Evolutionary conservation across 1,140 invertebrate species (phyloP).

Genomic region (Penaeus vannamei): DNA sequence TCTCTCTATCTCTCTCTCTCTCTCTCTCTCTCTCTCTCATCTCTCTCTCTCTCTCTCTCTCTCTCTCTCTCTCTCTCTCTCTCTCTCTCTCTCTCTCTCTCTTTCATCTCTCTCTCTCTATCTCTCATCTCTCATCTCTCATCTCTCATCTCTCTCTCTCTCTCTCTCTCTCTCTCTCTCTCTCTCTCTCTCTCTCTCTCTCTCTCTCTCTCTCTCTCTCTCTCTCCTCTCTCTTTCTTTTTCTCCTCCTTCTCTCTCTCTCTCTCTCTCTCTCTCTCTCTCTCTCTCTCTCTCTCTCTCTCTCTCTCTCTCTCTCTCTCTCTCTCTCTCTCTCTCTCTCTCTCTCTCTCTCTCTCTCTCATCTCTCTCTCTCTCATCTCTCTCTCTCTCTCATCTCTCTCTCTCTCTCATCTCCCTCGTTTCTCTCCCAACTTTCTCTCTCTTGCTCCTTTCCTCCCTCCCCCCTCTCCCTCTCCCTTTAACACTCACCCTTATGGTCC

Average conservation of each 20-base stretch:
- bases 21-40: too few relatives aligned
- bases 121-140: too few relatives aligned
- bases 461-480: neutral
- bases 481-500: neutral
- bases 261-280: neutral
- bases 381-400: neutral
- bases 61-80: neutral
- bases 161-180: neutral
- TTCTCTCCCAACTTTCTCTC: neutral
- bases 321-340: neutral
- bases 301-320: neutral
- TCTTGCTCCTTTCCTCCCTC: neutral
- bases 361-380: neutral
- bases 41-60: neutral
- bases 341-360: neutral
- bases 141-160: too few relatives aligned
- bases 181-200: too few relatives aligned
- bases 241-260: neutral
- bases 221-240: too few relatives aligned
- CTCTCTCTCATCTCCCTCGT: neutral
- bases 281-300: constrained; percentile 33
- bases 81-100: neutral
- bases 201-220: too few relatives aligned
- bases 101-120: too few relatives aligned
- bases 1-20: too few relatives aligned